Conservation (phyloP, 1,140 invertebrate genomes). For the Sarcophaga bullata region DNA sequence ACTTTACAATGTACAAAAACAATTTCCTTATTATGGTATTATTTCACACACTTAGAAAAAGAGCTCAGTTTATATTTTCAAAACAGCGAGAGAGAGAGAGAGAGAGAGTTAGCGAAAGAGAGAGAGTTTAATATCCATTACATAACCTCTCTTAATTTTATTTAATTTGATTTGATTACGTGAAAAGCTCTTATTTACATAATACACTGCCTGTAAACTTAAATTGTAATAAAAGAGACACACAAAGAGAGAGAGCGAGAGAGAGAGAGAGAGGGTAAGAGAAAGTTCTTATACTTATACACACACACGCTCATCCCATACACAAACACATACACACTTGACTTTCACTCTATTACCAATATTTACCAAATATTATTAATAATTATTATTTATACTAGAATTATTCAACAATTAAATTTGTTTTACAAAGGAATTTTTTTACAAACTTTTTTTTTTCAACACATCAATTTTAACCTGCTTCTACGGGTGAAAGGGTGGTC, state of each 20-base stretch:
- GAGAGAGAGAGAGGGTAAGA: too few relatives aligned
- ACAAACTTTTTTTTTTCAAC: background rate
- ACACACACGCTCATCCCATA: too few relatives aligned
- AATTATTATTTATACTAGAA: background rate
- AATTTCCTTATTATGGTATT: background rate
- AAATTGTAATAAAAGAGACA: too few relatives aligned
- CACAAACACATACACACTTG: background rate
- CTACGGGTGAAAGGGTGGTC: background rate
- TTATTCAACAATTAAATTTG: background rate
- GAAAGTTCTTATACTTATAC: too few relatives aligned
- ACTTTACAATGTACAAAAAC: background rate
- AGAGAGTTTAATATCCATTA: background rate
- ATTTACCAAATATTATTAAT: constrained; percentile 14
- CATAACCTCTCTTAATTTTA: background rate
- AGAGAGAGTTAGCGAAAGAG: background rate
- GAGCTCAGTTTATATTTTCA: background rate
- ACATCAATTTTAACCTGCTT: background rate
- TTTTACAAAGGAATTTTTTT: background rate
- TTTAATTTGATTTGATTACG: background rate
- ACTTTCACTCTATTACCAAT: constrained; percentile 3
- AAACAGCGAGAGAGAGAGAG: background rate
- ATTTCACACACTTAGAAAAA: background rate
- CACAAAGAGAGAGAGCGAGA: too few relatives aligned
- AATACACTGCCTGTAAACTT: background rate
- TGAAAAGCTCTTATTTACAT: constrained; percentile 18